Conservation (phyloP, 1,140 invertebrate genomes). For the Ostrea denselamellosa region DNA sequence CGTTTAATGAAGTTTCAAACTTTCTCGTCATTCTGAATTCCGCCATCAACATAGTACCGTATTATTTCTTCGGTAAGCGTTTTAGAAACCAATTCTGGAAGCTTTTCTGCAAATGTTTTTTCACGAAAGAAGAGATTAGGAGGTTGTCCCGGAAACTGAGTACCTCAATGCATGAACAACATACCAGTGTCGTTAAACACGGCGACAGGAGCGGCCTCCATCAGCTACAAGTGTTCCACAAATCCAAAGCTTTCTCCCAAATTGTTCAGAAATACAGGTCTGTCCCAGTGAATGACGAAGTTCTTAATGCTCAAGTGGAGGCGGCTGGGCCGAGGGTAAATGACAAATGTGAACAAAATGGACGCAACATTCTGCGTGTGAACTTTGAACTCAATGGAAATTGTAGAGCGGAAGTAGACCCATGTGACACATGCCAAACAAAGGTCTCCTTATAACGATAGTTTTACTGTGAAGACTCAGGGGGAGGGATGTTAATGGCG, state of each 20-base stretch:
- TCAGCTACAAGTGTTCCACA: conserved; percentile 58
- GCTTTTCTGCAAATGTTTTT: conserved; percentile 73
- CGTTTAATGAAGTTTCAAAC: conserved; percentile 75
- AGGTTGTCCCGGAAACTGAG: conserved; percentile 66
- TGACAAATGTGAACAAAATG: neutral
- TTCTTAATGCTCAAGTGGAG: neutral
- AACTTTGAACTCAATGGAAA: conserved; percentile 54
- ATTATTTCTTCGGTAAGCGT: conserved; percentile 78
- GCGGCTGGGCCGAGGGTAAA: neutral
- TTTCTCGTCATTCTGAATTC: conserved; percentile 78
- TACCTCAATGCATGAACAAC: conserved; percentile 63
- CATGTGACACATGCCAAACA: conserved; percentile 49
- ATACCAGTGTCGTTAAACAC: conserved; percentile 54
- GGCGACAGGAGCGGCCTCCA: conserved; percentile 56
- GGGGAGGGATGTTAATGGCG: too few relatives aligned
- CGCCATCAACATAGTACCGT: conserved; percentile 78
- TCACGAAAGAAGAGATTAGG: conserved; percentile 69
- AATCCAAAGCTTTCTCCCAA: conserved; percentile 14
- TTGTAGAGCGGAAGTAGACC: conserved; percentile 43
- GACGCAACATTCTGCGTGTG: conserved; percentile 38
- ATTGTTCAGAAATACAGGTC: conserved; percentile 1
- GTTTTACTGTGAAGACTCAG: conserved; percentile 2
- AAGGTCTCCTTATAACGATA: conserved; percentile 43
- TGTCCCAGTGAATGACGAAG: neutral
- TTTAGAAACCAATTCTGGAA: conserved; percentile 76